Base-by-base conservation (phyloP, 2,888 invertebrate genomes). In the Apodemia hepburni region DNA sequence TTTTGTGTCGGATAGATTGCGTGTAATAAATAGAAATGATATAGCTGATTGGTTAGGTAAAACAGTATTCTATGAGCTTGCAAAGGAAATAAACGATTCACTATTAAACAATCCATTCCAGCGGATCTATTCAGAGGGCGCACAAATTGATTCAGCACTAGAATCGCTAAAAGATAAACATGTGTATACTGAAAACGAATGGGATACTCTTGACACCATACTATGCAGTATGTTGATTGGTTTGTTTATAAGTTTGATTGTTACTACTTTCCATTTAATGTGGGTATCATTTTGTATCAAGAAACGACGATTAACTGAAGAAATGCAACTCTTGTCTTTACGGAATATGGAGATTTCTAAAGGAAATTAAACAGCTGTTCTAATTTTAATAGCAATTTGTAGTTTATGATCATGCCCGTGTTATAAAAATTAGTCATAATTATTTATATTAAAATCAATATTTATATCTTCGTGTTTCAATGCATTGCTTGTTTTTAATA, bases 41-140 rank as follows among this genome's bases (percentile, higher is more conserved):
- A 75, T 95, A 61, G 94, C 94, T 0, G 90, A 93, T 69, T 94
- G 94, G 94, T 74, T 95, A 0, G 93, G 93, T 9, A 86, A 80
- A 65, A 87, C 91, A 0, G 92, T 93, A 0, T 94, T 93, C 72
- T 82, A 87, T 51, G 84, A 93, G 68, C 75, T 94, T 35, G 87
- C 92, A 4, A 77, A 83, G 62, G 93, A 94, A 69, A 75, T 92
- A 8, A 81, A 86, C 65, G 75, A 80, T 63, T 78, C 81, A 3
- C 69, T 81, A 42, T 61, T 81, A 29, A 69, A 74, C 63, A 71
- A 75, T 22, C 65, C 66, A 64, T 74, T 71, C 68, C 64, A 69
- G 9, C 68, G 68, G 65, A 66, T 65, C 29, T 73, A 69, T 33
- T 63, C 64, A 49, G 61, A 65, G 67, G 58, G 61, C 54, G 64